Conservation (phyloP, 2,888 invertebrate species). For the Smittia sp. region DNA sequence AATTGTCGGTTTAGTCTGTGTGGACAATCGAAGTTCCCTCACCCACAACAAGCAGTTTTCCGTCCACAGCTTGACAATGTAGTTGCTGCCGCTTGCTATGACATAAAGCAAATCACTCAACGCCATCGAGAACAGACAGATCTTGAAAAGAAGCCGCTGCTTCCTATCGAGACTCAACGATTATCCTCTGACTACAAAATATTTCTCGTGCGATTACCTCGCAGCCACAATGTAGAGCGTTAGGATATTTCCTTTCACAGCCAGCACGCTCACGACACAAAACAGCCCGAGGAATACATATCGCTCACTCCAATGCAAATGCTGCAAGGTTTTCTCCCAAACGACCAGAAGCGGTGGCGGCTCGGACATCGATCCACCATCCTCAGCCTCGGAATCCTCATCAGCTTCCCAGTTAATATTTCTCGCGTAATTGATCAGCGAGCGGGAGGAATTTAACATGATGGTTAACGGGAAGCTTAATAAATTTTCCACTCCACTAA, state of each 20-base stretch:
- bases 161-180: neutral
- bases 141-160: constrained; percentile 30
- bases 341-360: neutral
- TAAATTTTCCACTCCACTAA: neutral
- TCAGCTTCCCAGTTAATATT: neutral
- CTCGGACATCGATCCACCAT: neutral
- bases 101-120: constrained; percentile 29
- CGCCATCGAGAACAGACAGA: constrained; percentile 21
- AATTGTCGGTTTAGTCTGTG: neutral
- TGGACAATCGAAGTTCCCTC: neutral
- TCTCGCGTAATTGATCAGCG: neutral
- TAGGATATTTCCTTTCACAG: constrained; percentile 28
- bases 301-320: neutral
- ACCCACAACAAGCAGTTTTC: constrained; percentile 23
- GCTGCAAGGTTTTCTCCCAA: constrained; percentile 12
- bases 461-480: neutral
- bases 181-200: neutral
- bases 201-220: constrained; percentile 20
- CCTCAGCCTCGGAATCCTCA: neutral
- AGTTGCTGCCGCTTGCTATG: neutral
- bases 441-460: neutral
- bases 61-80: neutral
- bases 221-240: constrained; percentile 25
- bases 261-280: neutral
- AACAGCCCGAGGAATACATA: neutral